Evolutionary conservation across 2,113 vertebrate genomes (phyloP).

Genomic region (Todiramphus saurophagus): DNA sequence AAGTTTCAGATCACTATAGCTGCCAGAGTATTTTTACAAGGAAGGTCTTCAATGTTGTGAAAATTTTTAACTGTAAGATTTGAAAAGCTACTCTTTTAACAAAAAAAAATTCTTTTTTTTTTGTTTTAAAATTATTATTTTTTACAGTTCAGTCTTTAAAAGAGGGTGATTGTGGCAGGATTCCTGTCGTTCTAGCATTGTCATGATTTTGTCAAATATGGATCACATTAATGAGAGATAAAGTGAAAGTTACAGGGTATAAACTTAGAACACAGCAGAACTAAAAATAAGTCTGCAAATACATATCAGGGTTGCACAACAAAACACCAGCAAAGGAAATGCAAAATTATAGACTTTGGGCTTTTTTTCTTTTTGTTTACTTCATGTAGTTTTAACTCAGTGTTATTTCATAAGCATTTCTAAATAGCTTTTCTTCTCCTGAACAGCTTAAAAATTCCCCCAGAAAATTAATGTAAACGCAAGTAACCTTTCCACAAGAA

Average conservation of each 20-base stretch:
- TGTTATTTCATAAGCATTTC: not conserved
- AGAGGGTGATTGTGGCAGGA: rapidly evolving
- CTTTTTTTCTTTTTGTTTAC: constrained; percentile 60
- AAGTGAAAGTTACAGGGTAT: constrained; percentile 68
- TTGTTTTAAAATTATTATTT: not conserved
- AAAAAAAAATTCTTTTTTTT: not conserved
- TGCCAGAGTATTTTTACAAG: constrained; percentile 52
- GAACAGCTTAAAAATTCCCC: not conserved
- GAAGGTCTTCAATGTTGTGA: constrained; percentile 39
- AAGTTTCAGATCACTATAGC: constrained; percentile 63
- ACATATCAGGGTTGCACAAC: constrained; percentile 50
- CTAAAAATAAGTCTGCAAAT: constrained; percentile 64
- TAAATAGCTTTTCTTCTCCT: not conserved
- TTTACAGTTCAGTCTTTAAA: not conserved
- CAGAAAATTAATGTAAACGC: not conserved
- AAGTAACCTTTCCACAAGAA: not conserved
- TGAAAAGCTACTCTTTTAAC: not conserved
- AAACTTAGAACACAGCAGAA: constrained; percentile 65
- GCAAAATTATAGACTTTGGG: constrained; percentile 30
- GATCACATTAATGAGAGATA: constrained; percentile 57
- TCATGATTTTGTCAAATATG: constrained; percentile 17
- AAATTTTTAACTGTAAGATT: not conserved
- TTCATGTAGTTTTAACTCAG: constrained; percentile 55
- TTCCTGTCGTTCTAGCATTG: not conserved
- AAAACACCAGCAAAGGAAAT: constrained; percentile 69